Base-by-base conservation (phyloP, 2,888 invertebrate species). In the Cryptocheilus praepositus region DNA sequence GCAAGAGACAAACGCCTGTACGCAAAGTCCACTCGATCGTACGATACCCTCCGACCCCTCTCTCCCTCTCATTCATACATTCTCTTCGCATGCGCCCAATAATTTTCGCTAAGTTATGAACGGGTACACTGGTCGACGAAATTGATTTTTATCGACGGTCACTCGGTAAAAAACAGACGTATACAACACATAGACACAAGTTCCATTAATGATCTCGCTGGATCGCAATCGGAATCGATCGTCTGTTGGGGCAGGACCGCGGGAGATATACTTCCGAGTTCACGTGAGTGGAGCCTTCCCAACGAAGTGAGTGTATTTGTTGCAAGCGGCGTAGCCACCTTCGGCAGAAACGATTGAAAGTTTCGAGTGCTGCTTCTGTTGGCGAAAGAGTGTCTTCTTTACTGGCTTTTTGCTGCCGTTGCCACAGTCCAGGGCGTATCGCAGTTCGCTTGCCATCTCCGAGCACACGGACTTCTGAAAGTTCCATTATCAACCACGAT, bases 371-470 rank as follows among this genome's bases (percentile, higher is more conserved):
- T 81, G 76, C 61, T 76, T 73, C 66, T 76, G 73, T 28, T 77
- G 72, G 44, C 73, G 79, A 52, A 77, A 78, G 51, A 78, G 67
- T 57, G 72, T 60, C 58, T 77, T 76, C 73, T 77, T 81, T 60
- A 65, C 65, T 36, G 80, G 67, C 63, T 80, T 83, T 69, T 79
- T 81, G 62, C 72, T 74, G 22, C 76, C 82, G 51, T 82, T 80
- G 70, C 92, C 92, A 82, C 93, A 93, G 85, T 93, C 92, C 81
- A 94, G 88, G 70, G 93, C 93, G 79, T 93, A 93, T 76, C 92
- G 92, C 78, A 94, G 90, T 88, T 94, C 94, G 70, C 92, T 91
- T 70, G 93, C 92, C 93, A 94, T 93, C 90, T 94, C 94, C 80
- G 93, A 92, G 89, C 93, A 93, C 80, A 94, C 90, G 64, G 94